phyloP scores from a whole-genome alignment of 2,113 vertebrate genomes.

The Panthera uncia region DNA sequence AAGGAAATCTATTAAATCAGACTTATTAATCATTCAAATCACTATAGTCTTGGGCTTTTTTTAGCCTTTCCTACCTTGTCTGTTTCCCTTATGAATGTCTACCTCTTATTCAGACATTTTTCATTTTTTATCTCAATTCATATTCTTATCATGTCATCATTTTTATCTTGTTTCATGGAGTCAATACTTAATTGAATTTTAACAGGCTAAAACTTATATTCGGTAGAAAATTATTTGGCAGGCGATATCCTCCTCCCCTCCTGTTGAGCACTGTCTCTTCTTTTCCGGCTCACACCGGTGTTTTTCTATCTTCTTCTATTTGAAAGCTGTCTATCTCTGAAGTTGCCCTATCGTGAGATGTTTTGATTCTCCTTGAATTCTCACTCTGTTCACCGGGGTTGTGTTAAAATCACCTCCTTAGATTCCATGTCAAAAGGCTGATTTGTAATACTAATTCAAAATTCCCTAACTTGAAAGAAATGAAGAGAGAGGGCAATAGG shows the following conservation, averaged over 20 bases:
- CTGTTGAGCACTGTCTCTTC: neutral
- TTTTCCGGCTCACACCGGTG: neutral
- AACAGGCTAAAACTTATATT: neutral
- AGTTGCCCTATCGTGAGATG: neutral
- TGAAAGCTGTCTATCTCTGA: neutral
- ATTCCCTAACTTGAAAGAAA: neutral
- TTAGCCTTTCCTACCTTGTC: neutral
- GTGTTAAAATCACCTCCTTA: neutral
- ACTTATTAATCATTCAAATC: neutral
- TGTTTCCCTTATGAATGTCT: neutral
- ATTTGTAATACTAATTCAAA: neutral
- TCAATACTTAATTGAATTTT: slow-evolving; percentile 30
- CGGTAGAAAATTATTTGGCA: neutral
- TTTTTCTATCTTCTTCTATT: neutral
- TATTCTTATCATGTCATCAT: slow-evolving; percentile 29
- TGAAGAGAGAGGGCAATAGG: neutral
- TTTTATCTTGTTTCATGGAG: neutral
- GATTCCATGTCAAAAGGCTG: neutral
- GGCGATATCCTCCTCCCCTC: neutral
- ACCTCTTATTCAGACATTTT: neutral
- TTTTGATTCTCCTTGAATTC: neutral
- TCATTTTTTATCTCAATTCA: slow-evolving; percentile 14
- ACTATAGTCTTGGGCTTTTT: neutral
- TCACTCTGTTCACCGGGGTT: neutral
- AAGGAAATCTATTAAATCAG: neutral